Evolutionary conservation across 1,140 invertebrate genomes (phyloP).

Genomic region (Euwallacea similis): DNA sequence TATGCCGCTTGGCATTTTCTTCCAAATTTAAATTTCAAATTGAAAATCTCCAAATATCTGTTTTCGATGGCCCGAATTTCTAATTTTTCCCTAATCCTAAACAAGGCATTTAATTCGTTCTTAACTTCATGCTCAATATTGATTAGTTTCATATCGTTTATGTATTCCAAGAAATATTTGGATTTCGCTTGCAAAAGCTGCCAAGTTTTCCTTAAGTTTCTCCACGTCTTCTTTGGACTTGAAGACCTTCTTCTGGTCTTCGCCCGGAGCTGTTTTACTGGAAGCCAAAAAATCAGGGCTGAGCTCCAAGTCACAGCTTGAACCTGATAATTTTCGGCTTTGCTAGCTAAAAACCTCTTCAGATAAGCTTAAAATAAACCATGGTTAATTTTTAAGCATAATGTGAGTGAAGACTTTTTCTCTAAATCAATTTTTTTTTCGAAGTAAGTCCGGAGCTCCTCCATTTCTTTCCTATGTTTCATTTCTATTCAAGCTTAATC

Average conservation of each 20-base stretch:
- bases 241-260: constrained; percentile 34
- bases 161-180: constrained; percentile 37
- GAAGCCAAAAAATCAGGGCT: constrained; percentile 33
- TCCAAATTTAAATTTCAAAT: constrained; percentile 57
- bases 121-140: constrained; percentile 42
- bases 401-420: constrained; percentile 61
- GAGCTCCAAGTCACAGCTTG: constrained; percentile 50
- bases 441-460: constrained; percentile 75
- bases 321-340: constrained; percentile 61
- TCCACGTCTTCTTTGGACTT: constrained; percentile 41
- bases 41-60: constrained; percentile 56
- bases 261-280: constrained; percentile 39
- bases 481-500: constrained; percentile 58
- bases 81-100: constrained; percentile 50
- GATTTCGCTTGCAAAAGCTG: constrained; percentile 31
- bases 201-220: constrained; percentile 40
- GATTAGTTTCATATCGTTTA: constrained; percentile 40
- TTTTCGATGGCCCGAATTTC: constrained; percentile 53
- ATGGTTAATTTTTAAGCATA: constrained; percentile 2
- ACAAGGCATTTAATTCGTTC: constrained; percentile 40
- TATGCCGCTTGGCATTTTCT: constrained; percentile 50
- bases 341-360: constrained; percentile 71
- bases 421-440: constrained; percentile 75
- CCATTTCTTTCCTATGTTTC: constrained; percentile 72
- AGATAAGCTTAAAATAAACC: constrained; percentile 57